These are phyloP conservation scores for Stegana nigrithorax DNA, from an alignment of 2,888 invertebrate species.

Conservation along the genomic window DNA sequence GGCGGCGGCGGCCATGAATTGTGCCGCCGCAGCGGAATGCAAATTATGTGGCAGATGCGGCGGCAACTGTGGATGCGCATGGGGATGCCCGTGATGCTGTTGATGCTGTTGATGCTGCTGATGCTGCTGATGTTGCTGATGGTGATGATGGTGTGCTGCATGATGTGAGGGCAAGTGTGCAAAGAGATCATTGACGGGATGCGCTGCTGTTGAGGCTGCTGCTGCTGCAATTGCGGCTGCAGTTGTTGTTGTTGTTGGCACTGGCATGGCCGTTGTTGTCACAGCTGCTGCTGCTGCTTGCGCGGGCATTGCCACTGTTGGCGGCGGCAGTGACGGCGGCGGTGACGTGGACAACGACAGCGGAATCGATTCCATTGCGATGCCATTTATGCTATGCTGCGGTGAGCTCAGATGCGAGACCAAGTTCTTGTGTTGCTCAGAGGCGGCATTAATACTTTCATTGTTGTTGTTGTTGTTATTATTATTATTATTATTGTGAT, in stretches of 20 bases:
- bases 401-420: conserved; percentile 49
- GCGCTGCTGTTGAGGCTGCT: too few relatives aligned
- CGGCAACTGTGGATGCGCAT: conserved; percentile 36
- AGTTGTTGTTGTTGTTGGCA: too few relatives aligned
- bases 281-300: conserved; percentile 26
- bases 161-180: conserved; percentile 39
- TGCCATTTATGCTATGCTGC: conserved; percentile 16
- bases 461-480: conserved; percentile 32
- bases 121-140: too few relatives aligned
- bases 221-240: conserved; percentile 26
- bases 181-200: too few relatives aligned
- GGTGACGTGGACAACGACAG: not conserved
- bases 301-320: conserved; percentile 29
- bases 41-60: conserved; percentile 49
- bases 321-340: not conserved
- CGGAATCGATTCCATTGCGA: not conserved
- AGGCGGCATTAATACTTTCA: not conserved
- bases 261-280: too few relatives aligned
- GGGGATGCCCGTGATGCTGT: conserved; percentile 12
- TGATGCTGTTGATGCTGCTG: conserved; percentile 19
- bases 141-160: too few relatives aligned
- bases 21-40: conserved; percentile 48
- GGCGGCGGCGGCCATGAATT: conserved; percentile 63
- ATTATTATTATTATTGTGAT: conserved; percentile 31
- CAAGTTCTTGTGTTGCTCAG: not conserved